Base-by-base conservation (phyloP, 2,888 invertebrate genomes). In the Brachycybe producta region DNA sequence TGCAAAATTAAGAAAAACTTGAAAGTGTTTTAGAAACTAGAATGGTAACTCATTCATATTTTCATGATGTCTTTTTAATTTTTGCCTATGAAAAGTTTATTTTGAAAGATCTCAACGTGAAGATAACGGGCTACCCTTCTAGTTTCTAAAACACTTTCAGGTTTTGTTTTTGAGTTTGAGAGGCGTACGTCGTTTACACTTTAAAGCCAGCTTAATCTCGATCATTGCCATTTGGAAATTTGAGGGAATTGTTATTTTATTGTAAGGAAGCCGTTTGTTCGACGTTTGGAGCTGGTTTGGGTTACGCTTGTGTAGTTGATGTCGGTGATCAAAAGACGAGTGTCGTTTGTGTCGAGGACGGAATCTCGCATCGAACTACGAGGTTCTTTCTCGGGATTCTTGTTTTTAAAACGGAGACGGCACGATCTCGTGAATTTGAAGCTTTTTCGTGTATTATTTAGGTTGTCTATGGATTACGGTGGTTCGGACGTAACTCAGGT, bases 251-350 rank as follows among this genome's bases (percentile, higher is more conserved):
- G n/a, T 26, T n/a, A n/a, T n/a, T n/a, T n/a, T n/a, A n/a, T n/a
- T n/a, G n/a, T n/a, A n/a, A 82, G 78, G 86, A 86, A 67, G 84
- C 85, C 61, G 85, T 86, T 2, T 83, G 84, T 40, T 82, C 85
- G 5, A 83, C 84, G 11, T 86, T 85, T 69, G 86, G 86, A 3
- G 80, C 84, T 17, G 86, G 86, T 11, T 67, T 85, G 15, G 79
- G 81, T 42, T 84, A 82, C 61, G 92, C 91, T 0, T 94, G 94
- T 69, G 90, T 94, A 1, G 84, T 95, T 0, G 92, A 94, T 65
- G 81, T 94, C 46, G 94, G 94, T 0, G 92, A 92, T 64, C 88
- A 92, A 65, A 94, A 94, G 71, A 90, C 88, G 0, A 87, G 91
- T 0, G 83, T 95, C 19, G 90, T 90, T 2, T 95, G 94, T 70